Evolutionary conservation across 2,888 invertebrate genomes (phyloP), one percentile per base, ranked within the genome.

Genomic region (Ethmia dodecea): DNA sequence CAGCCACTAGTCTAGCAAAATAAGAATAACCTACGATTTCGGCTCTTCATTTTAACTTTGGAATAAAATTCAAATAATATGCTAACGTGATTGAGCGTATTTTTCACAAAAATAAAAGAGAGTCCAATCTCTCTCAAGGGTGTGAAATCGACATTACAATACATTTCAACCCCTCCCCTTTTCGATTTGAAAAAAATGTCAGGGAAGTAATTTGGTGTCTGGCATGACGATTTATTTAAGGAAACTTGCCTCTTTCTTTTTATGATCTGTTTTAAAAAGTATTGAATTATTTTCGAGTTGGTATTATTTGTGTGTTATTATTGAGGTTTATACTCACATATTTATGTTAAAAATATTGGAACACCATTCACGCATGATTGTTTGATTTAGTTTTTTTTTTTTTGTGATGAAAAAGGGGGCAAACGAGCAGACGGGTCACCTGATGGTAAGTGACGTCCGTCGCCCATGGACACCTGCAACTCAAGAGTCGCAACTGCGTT

Each of bases 121-220:
- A 58, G 49, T 31, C 38, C 46, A 59, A 63, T 59, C 54, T 61
- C 52, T 63, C 69, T 55, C 62, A 27, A 42, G 66, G 63, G 69
- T 57, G 57, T 50, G 44, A 57, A 59, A 55, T 60, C 56, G 51
- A 52, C 63, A 69, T 68, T 55, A 59, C 60, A 40, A 33, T 38
- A 27, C 35, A 34, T 43, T 40, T 45, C 33, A 49, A 28, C 44
- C 56, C 42, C 52, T 53, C 38, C 50, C 38, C 38, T 37, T 28
- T 38, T 56, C 58, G 59, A 65, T 62, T 60, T 49, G 47, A 54
- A 54, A 57, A 58, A 60, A 51, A 48, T 37, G 43, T 42, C 38
- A 40, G 32, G 26, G 16, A 39, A 47, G 8, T 49, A 40, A 50
- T 50, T 48, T 43, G 41, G 33, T 40, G 42, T 37, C 44, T 40